These are phyloP conservation scores for Aurelia sp. DNA, from an alignment of 30 jellyfish, hydroid and myxozoan genomes.

Conservation along the genomic window DNA sequence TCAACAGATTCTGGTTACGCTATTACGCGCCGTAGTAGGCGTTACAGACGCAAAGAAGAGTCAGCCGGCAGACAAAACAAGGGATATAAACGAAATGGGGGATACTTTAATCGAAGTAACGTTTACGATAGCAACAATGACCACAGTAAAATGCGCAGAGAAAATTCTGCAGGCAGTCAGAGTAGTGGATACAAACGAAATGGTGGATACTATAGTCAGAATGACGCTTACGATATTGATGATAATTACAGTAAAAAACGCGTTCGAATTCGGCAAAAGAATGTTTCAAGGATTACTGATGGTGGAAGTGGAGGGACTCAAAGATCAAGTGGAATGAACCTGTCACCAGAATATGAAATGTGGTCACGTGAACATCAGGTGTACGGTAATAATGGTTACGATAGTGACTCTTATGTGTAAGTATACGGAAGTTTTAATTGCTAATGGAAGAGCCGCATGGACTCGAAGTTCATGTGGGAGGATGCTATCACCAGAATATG, in stretches of 20 bases:
- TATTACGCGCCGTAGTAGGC: slow-evolving; percentile 38
- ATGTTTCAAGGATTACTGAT: slow-evolving; percentile 6
- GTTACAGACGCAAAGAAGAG: slow-evolving; percentile 5
- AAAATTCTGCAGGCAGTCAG: neutral
- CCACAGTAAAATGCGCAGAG: neutral
- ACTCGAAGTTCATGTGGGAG: neutral
- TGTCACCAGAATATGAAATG: slow-evolving; percentile 35
- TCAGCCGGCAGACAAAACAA: too few species aligned
- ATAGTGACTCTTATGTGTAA: slow-evolving; percentile 47
- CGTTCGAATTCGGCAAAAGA: slow-evolving; percentile 9
- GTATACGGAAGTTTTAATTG: neutral
- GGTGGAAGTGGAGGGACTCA: neutral
- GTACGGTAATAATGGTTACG: slow-evolving; percentile 26
- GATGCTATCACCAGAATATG: slow-evolving; percentile 2
- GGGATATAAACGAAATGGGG: too few species aligned
- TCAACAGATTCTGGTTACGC: slow-evolving; percentile 76
- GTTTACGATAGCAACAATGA: neutral
- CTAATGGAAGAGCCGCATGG: neutral
- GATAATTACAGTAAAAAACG: neutral
- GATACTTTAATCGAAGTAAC: neutral
- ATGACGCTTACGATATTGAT: neutral
- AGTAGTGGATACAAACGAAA: neutral
- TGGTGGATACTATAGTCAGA: neutral
- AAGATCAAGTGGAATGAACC: neutral
- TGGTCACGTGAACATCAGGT: slow-evolving; percentile 44